Evolutionary conservation across 2,113 vertebrate genomes (phyloP), one percentile per base, ranked within the genome.

Genomic region (Trematomus loennbergii): DNA sequence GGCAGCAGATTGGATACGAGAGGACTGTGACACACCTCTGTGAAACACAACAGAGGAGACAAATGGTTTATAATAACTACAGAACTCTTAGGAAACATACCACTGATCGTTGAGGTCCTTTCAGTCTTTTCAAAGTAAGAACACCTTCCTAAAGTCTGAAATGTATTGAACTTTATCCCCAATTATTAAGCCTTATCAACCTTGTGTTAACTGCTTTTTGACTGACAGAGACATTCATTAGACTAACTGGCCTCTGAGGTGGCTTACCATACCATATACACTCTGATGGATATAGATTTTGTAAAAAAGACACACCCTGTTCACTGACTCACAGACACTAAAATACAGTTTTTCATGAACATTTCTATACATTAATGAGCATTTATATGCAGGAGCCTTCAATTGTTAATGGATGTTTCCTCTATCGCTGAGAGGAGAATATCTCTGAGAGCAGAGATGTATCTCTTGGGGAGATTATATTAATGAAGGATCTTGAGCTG

Each of bases 21-120:
- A 0, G 96, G 95, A 50, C 95, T 94, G 87, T 97, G 97, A 89
- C 97, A 99, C 82, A 94, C 96, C 89, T 98, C 98, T 96, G 78
- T 45, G 65, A 81, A 86, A 55, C 81, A 89, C 13, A 93, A 48
- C n/a, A 68, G 18, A 65, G 12, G 22, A 0, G 53, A 53, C 4
- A 12, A 0, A 17, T 0, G 0, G 58, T 40, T 81, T 61, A 20
- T 29, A 52, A 55, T 25, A 1, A 12, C 1, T 3, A 50, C 12
- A 40, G 10, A 48, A 36, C 12, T 20, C 1, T 0, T 18, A 18
- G 29, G 17, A 29, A 4, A 64, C 15, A 15, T 8, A 40, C 58
- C 0, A 5, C 33, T 15, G 66, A 18, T 18, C 0, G 10, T 3
- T 25, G 25, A 5, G 11, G 1, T 33, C 9, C 22, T 48, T 57